Evolutionary conservation across 2,113 vertebrate genomes (phyloP).

Genomic region (Pleuronectes platessa): DNA sequence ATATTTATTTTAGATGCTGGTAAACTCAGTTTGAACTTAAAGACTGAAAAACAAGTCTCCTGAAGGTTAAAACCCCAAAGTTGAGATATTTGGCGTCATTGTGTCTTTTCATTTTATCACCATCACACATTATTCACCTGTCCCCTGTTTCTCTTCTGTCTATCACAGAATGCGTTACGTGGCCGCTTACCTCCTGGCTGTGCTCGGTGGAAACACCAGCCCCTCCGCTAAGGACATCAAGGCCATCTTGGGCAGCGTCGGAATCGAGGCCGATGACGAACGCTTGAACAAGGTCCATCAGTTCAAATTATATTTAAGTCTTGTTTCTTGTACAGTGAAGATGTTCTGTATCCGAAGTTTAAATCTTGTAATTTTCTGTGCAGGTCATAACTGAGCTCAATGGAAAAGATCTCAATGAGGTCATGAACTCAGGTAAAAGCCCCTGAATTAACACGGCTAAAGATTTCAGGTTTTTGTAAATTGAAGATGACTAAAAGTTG

Average conservation of each 20-base stretch:
- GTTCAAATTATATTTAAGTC: background rate
- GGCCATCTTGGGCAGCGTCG: slow-evolving; percentile 84
- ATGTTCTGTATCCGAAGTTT: background rate
- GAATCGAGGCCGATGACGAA: slow-evolving; percentile 86
- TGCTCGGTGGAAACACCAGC: slow-evolving; percentile 85
- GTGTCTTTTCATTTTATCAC: background rate
- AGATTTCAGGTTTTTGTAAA: background rate
- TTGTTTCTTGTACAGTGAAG: too few relatives aligned
- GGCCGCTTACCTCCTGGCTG: slow-evolving; percentile 89
- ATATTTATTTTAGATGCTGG: background rate
- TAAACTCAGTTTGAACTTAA: background rate
- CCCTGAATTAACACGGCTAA: background rate
- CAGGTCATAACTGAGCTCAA: slow-evolving; percentile 85
- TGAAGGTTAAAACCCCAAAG: background rate
- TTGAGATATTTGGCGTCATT: too few relatives aligned
- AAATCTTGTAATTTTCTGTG: background rate
- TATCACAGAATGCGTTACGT: slow-evolving; percentile 88
- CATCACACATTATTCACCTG: background rate
- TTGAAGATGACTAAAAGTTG: background rate
- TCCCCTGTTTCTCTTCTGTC: background rate
- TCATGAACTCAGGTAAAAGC: slow-evolving; percentile 77
- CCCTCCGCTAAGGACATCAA: slow-evolving; percentile 86
- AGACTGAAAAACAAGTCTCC: background rate
- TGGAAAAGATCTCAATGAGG: slow-evolving; percentile 80
- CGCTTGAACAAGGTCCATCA: slow-evolving; percentile 81